Conservation (phyloP, 2,113 vertebrate genomes). For the Sakesphorus luctuosus region DNA sequence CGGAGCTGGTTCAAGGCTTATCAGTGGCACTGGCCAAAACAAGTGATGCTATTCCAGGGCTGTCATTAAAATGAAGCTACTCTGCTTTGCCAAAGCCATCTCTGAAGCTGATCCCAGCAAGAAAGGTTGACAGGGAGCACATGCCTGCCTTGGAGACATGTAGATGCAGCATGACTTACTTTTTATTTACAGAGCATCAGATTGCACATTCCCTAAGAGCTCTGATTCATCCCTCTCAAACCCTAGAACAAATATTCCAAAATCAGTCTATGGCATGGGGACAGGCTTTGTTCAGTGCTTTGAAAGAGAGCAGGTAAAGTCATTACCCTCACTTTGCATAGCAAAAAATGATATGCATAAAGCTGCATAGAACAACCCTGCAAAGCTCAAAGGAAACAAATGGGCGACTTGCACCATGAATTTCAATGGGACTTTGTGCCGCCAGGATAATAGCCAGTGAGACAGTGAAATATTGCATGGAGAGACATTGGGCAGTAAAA, state of each 20-base stretch:
- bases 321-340: slow-evolving; percentile 71
- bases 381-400: slow-evolving; percentile 71
- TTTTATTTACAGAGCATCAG: slow-evolving; percentile 63
- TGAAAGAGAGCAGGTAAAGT: slow-evolving; percentile 66
- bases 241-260: slow-evolving; percentile 61
- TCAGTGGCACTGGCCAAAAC: background rate
- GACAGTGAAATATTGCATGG: slow-evolving; percentile 55
- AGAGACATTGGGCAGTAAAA: slow-evolving; percentile 61
- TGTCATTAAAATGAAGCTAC: background rate
- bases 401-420: slow-evolving; percentile 55
- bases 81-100: background rate
- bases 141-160: background rate
- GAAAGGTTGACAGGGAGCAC: slow-evolving; percentile 43
- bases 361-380: slow-evolving; percentile 50
- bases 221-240: slow-evolving; percentile 63
- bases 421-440: slow-evolving; percentile 66
- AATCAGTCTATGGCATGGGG: slow-evolving; percentile 40
- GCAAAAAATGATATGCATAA: slow-evolving; percentile 63
- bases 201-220: slow-evolving; percentile 43
- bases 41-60: background rate
- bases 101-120: background rate
- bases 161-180: slow-evolving; percentile 25
- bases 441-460: slow-evolving; percentile 62
- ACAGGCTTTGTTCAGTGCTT: slow-evolving; percentile 60
- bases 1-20: background rate